Evolutionary conservation across 2,113 vertebrate genomes (phyloP).

Genomic region (Seriola quinqueradiata): DNA sequence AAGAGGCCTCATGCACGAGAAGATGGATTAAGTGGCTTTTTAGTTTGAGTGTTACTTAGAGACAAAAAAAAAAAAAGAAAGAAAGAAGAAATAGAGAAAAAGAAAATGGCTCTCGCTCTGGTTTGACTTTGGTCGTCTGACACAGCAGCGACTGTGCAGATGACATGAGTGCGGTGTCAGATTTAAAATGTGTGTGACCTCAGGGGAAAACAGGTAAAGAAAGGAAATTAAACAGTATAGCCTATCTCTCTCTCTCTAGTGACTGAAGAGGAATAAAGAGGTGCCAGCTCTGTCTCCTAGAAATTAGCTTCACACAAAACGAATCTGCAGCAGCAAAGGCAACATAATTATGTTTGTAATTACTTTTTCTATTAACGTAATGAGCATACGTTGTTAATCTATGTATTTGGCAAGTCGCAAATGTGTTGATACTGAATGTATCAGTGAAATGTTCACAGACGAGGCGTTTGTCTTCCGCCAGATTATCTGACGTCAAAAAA

Average conservation of each 20-base stretch:
- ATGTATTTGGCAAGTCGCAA: too few species aligned
- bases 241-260: too few species aligned
- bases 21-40: slow-evolving; percentile 76
- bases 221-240: slow-evolving; percentile 10
- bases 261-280: not conserved
- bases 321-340: not conserved
- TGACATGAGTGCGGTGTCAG: not conserved
- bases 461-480: too few species aligned
- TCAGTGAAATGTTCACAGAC: too few species aligned
- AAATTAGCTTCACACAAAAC: not conserved
- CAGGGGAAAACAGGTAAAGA: slow-evolving; percentile 6
- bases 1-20: slow-evolving; percentile 38
- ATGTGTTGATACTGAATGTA: too few species aligned
- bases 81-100: not conserved
- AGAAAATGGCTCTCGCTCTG: not conserved
- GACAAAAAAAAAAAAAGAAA: slow-evolving; percentile 33
- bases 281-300: not conserved
- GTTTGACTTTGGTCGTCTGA: slow-evolving; percentile 56
- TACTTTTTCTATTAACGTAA: too few species aligned
- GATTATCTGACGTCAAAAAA: too few species aligned
- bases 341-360: too few species aligned
- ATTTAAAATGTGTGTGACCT: slow-evolving; percentile 37
- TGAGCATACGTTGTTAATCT: too few species aligned
- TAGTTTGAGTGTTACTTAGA: slow-evolving; percentile 65
- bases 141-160: slow-evolving; percentile 7